These are phyloP conservation scores for Scophthalmus maximus DNA, from an alignment of 2,113 vertebrate species.

Conservation along the genomic window DNA sequence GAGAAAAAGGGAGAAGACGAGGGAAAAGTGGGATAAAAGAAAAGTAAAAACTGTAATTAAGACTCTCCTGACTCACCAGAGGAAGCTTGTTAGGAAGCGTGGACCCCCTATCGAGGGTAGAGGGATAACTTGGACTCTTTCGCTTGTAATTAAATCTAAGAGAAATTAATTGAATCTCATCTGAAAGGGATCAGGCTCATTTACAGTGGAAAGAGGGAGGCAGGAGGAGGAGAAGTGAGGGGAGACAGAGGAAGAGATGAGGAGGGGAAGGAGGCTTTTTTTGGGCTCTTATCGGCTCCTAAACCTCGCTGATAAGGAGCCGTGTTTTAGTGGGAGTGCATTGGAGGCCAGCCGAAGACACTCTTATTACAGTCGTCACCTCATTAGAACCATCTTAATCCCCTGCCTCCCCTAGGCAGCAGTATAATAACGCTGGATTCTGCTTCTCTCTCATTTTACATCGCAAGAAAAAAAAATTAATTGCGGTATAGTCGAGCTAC, in stretches of 20 bases:
- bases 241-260: conserved; percentile 51
- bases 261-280: conserved; percentile 26
- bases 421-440: conserved; percentile 81
- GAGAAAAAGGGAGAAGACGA: conserved; percentile 54
- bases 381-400: conserved; percentile 86
- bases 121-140: conserved; percentile 83
- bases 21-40: conserved; percentile 71
- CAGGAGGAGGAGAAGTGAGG: conserved; percentile 66
- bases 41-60: conserved; percentile 85
- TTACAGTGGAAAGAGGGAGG: conserved; percentile 74
- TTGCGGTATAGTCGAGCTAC: conserved; percentile 77
- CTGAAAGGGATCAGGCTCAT: conserved; percentile 85
- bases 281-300: conserved; percentile 75
- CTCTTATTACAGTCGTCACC: conserved; percentile 85
- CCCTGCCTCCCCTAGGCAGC: conserved; percentile 79
- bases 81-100: conserved; percentile 80
- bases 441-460: conserved; percentile 80
- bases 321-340: conserved; percentile 70
- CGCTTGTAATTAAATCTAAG: conserved; percentile 86
- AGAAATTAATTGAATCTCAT: conserved; percentile 87
- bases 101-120: conserved; percentile 81
- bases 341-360: conserved; percentile 79
- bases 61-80: conserved; percentile 79
- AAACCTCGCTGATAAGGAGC: conserved; percentile 79
- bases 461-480: conserved; percentile 80